These are phyloP conservation scores for Apogon hyalosoma DNA, from an alignment of 2,797 vertebrate genomes.

Conservation along the genomic window DNA sequence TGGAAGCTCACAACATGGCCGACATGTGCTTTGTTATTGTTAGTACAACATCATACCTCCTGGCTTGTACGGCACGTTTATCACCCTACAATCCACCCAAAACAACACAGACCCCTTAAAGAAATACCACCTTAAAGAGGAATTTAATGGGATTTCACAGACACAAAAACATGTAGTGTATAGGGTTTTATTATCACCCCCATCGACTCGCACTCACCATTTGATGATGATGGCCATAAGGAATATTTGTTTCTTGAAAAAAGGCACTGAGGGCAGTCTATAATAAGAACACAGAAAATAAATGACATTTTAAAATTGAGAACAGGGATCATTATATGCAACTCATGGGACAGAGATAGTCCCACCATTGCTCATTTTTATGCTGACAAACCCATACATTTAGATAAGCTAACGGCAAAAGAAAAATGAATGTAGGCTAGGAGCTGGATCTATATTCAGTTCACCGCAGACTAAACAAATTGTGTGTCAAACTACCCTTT, in stretches of 20 bases:
- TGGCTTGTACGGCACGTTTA: slow-evolving; percentile 50
- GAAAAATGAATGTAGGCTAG: not conserved
- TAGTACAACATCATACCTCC: slow-evolving; percentile 73
- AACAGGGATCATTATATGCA: not conserved
- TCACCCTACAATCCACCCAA: slow-evolving; percentile 26
- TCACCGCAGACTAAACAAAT: slow-evolving; percentile 47
- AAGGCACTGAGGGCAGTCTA: slow-evolving; percentile 98
- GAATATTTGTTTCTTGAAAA: slow-evolving; percentile 98
- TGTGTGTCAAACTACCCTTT: slow-evolving; percentile 21
- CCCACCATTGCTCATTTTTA: not conserved
- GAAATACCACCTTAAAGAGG: not conserved
- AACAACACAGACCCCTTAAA: slow-evolving; percentile 28
- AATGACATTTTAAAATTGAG: slow-evolving; percentile 7
- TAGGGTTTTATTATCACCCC: not conserved
- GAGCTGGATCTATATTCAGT: not conserved
- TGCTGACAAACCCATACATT: slow-evolving; percentile 1
- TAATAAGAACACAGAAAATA: slow-evolving; percentile 56
- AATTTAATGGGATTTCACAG: not conserved
- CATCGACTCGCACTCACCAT: slow-evolving; percentile 89
- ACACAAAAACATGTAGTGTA: not conserved
- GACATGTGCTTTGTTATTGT: slow-evolving; percentile 89
- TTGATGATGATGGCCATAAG: slow-evolving; percentile 98
- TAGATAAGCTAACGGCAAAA: not conserved
- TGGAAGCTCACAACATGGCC: slow-evolving; percentile 89
- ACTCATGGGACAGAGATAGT: not conserved